A percentile compares a stretch with the other conserved stretches of the same genome.
Conservation (phyloP, 2,888 invertebrate species). For the Lasiommata megera region DNA sequence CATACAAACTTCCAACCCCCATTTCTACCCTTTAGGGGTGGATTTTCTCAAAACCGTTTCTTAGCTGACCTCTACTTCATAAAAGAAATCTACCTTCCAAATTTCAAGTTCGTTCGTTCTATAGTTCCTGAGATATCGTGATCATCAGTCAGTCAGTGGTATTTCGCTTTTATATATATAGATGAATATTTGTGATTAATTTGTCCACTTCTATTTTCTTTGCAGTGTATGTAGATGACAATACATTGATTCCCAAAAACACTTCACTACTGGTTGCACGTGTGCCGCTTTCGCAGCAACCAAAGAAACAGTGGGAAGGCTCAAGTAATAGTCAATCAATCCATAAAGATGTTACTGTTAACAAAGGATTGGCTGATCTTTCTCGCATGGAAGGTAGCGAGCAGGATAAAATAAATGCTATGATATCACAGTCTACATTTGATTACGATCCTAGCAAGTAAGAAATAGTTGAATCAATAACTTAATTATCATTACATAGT, state of each 20-base stretch:
- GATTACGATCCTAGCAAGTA: slow-evolving; percentile 99
- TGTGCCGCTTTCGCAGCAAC: slow-evolving; percentile 91
- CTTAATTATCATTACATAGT: too few relatives aligned
- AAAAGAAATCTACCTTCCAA: too few relatives aligned
- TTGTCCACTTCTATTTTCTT: slow-evolving; percentile 25
- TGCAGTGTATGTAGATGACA: slow-evolving; percentile 95
- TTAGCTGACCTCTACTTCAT: too few relatives aligned
- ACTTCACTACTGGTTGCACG: slow-evolving; percentile 97
- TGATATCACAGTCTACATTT: slow-evolving; percentile 98
- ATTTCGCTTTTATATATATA: too few relatives aligned
- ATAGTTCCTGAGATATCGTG: too few relatives aligned
- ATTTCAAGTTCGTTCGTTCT: too few relatives aligned
- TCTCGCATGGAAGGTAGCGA: slow-evolving; percentile 95
- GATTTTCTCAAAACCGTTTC: too few relatives aligned
- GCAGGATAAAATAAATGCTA: slow-evolving; percentile 98
- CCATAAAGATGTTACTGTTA: slow-evolving; percentile 74
- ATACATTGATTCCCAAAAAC: slow-evolving; percentile 96
- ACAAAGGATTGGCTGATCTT: slow-evolving; percentile 89
- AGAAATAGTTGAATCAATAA: slow-evolving; percentile 51
- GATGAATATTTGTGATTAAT: background rate
- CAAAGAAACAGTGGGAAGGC: slow-evolving; percentile 89
- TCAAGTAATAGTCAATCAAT: slow-evolving; percentile 66
- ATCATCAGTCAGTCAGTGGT: too few relatives aligned
- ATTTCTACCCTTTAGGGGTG: too few relatives aligned
- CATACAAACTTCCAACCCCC: too few relatives aligned